Percentiles rank a stretch among this genome's conserved stretches.
Conservation (phyloP, 2,797 vertebrate genomes). For the Aphelocoma californica region DNA sequence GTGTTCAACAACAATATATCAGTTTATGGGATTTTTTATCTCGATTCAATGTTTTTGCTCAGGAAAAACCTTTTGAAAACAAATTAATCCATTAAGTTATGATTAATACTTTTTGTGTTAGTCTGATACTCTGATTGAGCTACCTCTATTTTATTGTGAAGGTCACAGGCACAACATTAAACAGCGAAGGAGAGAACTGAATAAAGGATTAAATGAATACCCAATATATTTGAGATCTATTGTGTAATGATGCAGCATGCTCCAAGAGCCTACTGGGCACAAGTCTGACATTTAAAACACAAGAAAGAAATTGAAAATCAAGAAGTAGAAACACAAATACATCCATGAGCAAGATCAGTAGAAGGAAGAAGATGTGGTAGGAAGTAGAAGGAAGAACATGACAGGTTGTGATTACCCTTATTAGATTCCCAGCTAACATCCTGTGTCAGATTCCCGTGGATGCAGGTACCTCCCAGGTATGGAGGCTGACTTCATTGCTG, state of each 20-base stretch:
- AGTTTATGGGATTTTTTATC: background rate
- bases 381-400: background rate
- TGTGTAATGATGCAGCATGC: background rate
- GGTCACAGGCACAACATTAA: background rate
- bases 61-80: background rate
- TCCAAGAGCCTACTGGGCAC: background rate
- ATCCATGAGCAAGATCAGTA: background rate
- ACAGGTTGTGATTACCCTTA: background rate
- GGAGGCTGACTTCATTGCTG: background rate
- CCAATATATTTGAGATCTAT: background rate
- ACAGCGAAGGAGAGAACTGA: background rate
- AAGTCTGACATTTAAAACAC: background rate
- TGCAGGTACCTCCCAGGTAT: background rate
- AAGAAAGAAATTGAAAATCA: background rate
- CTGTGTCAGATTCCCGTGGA: background rate
- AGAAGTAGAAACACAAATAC: background rate
- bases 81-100: background rate
- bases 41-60: background rate
- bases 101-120: background rate
- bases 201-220: background rate
- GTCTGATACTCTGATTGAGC: background rate
- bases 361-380: background rate
- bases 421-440: background rate
- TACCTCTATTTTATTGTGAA: background rate
- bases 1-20: conserved; percentile 7